phyloP scores from a whole-genome alignment of 2,113 vertebrate species.

The Lamprologus callipterus region DNA sequence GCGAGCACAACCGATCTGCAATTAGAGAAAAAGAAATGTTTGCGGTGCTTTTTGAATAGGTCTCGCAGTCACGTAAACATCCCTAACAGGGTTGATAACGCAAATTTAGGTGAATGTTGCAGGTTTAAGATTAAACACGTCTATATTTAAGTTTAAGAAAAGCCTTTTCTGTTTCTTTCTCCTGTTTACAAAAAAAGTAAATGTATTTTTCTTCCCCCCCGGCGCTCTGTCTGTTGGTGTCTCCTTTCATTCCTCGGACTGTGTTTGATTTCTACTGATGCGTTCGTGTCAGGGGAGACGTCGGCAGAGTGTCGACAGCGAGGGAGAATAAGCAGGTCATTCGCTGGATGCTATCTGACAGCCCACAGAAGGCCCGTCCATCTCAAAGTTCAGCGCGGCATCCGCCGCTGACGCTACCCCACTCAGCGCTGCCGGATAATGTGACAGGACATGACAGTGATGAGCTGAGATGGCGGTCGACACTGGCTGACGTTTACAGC shows the following conservation, averaged over 20 bases:
- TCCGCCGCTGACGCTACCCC: background rate
- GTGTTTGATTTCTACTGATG: constrained; percentile 8
- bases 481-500: background rate
- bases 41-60: background rate
- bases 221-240: background rate
- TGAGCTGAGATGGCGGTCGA: constrained; percentile 10
- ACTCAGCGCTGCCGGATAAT: constrained; percentile 9
- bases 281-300: constrained; percentile 15
- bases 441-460: constrained; percentile 53
- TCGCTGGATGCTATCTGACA: constrained; percentile 52
- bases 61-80: background rate
- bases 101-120: background rate
- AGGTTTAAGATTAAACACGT: background rate
- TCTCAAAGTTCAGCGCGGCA: constrained; percentile 31
- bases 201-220: background rate
- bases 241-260: background rate
- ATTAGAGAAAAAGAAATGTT: background rate
- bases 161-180: background rate
- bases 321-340: constrained; percentile 33
- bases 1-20: background rate
- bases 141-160: background rate
- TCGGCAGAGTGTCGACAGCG: background rate
- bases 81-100: background rate
- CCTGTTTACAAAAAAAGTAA: background rate
- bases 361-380: constrained; percentile 46